Percentiles rank a stretch among this genome's conserved stretches.
Conservation (phyloP, 2,113 vertebrate genomes). For the Morone saxatilis region DNA sequence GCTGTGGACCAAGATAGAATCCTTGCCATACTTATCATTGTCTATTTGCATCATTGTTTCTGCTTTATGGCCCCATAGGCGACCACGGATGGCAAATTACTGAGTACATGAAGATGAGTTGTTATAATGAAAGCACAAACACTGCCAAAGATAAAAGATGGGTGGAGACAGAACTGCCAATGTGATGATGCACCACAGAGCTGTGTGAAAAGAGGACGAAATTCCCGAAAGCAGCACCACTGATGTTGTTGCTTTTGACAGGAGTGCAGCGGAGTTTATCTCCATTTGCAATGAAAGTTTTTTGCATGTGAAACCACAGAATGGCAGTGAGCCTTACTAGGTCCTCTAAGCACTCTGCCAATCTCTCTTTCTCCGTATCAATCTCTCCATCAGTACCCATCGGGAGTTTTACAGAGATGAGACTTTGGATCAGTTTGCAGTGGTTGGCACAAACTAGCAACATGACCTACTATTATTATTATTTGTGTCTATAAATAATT, state of each 20-base stretch:
- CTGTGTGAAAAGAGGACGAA: slow-evolving; percentile 10
- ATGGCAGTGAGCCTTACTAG: slow-evolving; percentile 28
- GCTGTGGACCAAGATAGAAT: slow-evolving; percentile 50
- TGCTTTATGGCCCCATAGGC: slow-evolving; percentile 56
- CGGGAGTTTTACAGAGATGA: slow-evolving; percentile 9
- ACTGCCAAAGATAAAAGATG: slow-evolving; percentile 31
- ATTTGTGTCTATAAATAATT: slow-evolving; percentile 1
- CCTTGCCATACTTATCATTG: slow-evolving; percentile 39
- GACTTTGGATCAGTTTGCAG: slow-evolving; percentile 19
- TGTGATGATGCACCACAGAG: slow-evolving; percentile 37
- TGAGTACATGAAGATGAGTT: slow-evolving; percentile 60
- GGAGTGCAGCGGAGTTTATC: slow-evolving; percentile 34
- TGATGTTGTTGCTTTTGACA: slow-evolving; percentile 49
- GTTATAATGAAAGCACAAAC: slow-evolving; percentile 55
- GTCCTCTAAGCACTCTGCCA: slow-evolving; percentile 19
- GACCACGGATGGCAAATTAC: slow-evolving; percentile 49
- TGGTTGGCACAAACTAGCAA: slow-evolving; percentile 12
- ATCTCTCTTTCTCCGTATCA: neutral
- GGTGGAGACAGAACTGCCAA: slow-evolving; percentile 29
- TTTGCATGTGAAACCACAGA: slow-evolving; percentile 41
- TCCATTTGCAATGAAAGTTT: slow-evolving; percentile 26
- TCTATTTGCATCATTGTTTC: slow-evolving; percentile 61
- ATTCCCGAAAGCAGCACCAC: slow-evolving; percentile 25
- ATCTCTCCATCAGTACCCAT: slow-evolving; percentile 12
- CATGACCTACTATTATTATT: neutral